A percentile compares a stretch with the other conserved stretches of the same genome.
Evolutionary conservation across 2,888 invertebrate genomes (phyloP).

Genomic region (Lottia gigantea): DNA sequence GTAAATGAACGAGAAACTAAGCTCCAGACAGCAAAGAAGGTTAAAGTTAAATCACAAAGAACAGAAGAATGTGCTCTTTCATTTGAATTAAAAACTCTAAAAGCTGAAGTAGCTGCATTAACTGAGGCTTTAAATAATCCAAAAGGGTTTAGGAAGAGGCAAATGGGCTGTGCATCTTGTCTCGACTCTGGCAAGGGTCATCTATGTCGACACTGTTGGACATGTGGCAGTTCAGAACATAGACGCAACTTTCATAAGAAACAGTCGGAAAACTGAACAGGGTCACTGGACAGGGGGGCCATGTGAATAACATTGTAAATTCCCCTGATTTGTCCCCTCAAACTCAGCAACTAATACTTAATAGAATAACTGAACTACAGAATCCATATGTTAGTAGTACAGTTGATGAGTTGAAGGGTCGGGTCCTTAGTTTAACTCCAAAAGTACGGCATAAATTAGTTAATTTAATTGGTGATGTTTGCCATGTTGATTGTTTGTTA

Average conservation of each 20-base stretch:
- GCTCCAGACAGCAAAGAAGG: background rate
- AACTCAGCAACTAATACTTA: too few species aligned
- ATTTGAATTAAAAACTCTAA: background rate
- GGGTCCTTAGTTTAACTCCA: background rate
- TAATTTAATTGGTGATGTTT: background rate
- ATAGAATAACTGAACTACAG: too few species aligned
- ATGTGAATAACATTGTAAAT: background rate
- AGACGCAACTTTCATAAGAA: background rate
- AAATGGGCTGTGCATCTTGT: too few species aligned
- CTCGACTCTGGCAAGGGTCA: background rate
- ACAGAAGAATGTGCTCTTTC: background rate
- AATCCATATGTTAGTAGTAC: too few species aligned
- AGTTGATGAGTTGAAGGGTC: background rate
- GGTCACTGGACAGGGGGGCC: background rate
- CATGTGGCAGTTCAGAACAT: slow-evolving; percentile 3
- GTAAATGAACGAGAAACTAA: background rate
- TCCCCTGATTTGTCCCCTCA: background rate
- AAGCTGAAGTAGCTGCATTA: background rate
- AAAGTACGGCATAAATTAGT: background rate
- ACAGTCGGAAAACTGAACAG: background rate
- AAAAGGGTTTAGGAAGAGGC: too few species aligned
- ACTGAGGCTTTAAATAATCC: background rate
- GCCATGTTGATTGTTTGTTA: background rate
- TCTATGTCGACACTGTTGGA: background rate
- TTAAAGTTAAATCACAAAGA: too few species aligned